Evolutionary conservation across 2,888 invertebrate species (phyloP).

Genomic region (Stegophylla sp.): DNA sequence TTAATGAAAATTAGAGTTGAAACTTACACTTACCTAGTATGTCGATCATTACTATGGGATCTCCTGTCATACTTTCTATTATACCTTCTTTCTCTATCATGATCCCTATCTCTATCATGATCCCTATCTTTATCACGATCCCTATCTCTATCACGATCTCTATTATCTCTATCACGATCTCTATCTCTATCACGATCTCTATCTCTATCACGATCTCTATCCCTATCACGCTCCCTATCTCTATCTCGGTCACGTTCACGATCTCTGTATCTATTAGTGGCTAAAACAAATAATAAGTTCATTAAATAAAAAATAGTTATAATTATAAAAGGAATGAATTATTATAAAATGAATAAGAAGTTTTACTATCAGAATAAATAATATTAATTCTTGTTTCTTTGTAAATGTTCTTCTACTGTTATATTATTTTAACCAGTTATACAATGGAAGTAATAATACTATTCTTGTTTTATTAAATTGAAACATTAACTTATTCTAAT

Average conservation of each 20-base stretch:
- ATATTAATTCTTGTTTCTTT: no score
- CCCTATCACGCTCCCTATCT: no score
- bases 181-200: constrained; percentile 61
- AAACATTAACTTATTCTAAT: no score
- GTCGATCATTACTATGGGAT: constrained; percentile 59
- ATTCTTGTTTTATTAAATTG: no score
- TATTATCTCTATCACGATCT: constrained; percentile 60
- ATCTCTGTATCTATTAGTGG: constrained; percentile 43
- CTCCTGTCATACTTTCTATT: constrained; percentile 58
- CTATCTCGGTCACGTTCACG: constrained; percentile 60
- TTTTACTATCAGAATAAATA: neutral
- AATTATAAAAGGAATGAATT: neutral
- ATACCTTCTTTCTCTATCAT: constrained; percentile 62
- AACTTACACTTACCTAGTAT: constrained; percentile 60
- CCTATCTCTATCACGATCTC: constrained; percentile 61
- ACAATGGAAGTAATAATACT: no score
- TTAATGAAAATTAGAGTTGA: constrained; percentile 29
- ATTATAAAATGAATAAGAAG: neutral
- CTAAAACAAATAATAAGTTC: constrained; percentile 30
- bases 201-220: constrained; percentile 61
- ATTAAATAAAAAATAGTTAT: neutral
- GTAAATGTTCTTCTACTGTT: no score
- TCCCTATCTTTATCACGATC: constrained; percentile 63
- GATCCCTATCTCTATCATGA: constrained; percentile 63
- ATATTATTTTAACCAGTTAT: no score